Percentiles rank a stretch among this genome's conserved stretches.
These are phyloP conservation scores for Drosophila picticornis DNA, from an alignment of 2,888 invertebrate species.

Conservation along the genomic window DNA sequence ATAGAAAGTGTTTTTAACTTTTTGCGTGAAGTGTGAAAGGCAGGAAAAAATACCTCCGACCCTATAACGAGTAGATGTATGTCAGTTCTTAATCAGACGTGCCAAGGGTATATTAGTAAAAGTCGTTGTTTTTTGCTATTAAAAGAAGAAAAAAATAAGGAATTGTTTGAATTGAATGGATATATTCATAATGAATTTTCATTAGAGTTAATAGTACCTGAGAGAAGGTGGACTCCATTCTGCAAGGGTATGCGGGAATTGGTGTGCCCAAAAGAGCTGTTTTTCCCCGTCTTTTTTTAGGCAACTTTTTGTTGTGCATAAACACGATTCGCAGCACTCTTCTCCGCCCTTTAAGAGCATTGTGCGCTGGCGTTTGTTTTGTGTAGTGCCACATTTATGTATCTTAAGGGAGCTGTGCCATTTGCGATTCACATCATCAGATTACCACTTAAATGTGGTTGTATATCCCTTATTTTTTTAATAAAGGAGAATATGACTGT, in stretches of 20 bases:
- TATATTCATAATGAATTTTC: background rate
- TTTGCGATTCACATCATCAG: constrained; percentile 39
- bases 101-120: background rate
- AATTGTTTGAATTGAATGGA: background rate
- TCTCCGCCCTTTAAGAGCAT: background rate
- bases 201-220: background rate
- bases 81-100: background rate
- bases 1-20: background rate
- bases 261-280: background rate
- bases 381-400: constrained; percentile 47
- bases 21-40: background rate
- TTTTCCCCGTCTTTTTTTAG: background rate
- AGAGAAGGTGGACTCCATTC: background rate
- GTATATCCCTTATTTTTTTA: constrained; percentile 14
- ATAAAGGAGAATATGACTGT: background rate
- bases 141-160: background rate
- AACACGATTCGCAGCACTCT: constrained; percentile 33
- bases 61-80: background rate
- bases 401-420: constrained; percentile 70
- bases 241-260: background rate
- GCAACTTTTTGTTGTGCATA: constrained; percentile 20
- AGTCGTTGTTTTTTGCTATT: background rate
- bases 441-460: constrained; percentile 24
- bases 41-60: background rate
- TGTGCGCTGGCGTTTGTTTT: constrained; percentile 2